phyloP scores from a whole-genome alignment of 2,797 vertebrate species.

The Tadarida brasiliensis region DNA sequence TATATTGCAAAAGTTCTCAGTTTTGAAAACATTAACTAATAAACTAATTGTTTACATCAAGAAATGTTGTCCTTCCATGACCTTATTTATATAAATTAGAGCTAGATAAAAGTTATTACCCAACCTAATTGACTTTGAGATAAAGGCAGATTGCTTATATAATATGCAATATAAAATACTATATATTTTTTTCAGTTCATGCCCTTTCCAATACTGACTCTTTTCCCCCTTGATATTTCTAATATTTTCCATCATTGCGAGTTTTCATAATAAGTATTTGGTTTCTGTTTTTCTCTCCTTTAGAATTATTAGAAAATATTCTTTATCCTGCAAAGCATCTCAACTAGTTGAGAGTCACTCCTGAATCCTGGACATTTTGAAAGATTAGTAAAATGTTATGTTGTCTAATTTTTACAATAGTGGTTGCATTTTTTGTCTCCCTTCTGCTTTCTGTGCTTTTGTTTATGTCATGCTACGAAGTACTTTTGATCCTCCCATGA shows the following conservation, averaged over 20 bases:
- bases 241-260: not conserved
- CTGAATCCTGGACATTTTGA: not conserved
- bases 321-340: constrained; percentile 32
- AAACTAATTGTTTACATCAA: not conserved
- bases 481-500: constrained; percentile 14
- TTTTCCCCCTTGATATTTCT: not conserved
- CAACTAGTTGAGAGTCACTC: not conserved
- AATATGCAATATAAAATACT: not conserved
- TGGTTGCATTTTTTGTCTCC: constrained; percentile 9
- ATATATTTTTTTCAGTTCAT: not conserved
- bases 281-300: not conserved
- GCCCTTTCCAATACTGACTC: not conserved
- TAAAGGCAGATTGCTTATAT: not conserved
- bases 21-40: not conserved
- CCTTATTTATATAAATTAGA: not conserved
- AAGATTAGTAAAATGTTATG: constrained; percentile 3
- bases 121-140: not conserved
- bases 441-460: constrained; percentile 56
- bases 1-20: not conserved
- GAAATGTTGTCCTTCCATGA: not conserved
- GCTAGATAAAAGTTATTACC: not conserved
- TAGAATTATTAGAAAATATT: not conserved
- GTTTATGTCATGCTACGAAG: constrained; percentile 18
- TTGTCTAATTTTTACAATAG: constrained; percentile 9
- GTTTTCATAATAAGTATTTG: constrained; percentile 14